These are phyloP conservation scores for Leuciscus waleckii DNA, from an alignment of 2,797 vertebrate genomes.

Conservation along the genomic window DNA sequence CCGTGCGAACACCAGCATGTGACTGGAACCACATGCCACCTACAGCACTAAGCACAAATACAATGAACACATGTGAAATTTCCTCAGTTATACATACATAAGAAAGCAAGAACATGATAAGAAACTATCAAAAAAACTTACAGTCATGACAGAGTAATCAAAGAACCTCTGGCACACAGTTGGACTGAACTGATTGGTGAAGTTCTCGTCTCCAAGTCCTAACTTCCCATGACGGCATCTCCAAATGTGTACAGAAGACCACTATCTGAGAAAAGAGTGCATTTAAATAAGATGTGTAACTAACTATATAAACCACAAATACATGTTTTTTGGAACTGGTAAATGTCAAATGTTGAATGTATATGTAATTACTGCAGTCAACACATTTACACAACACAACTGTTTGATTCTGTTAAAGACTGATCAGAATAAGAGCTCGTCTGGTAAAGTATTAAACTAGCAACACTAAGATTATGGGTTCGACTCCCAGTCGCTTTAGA, in stretches of 20 bases:
- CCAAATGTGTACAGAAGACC: conserved; percentile 90
- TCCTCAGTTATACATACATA: not conserved
- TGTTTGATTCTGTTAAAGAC: not conserved
- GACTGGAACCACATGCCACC: conserved; percentile 84
- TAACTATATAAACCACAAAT: not conserved
- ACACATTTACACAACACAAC: not conserved
- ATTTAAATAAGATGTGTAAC: not conserved
- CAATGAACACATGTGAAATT: not conserved
- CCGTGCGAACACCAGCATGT: conserved; percentile 83
- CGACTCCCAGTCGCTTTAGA: not conserved
- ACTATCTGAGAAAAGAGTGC: conserved; percentile 73
- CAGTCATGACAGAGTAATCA: conserved; percentile 79
- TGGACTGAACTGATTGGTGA: conserved; percentile 88
- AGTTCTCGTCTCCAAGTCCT: conserved; percentile 87
- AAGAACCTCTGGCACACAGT: conserved; percentile 84
- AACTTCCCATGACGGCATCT: conserved; percentile 88
- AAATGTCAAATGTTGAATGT: not conserved
- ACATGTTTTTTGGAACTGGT: not conserved
- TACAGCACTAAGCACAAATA: conserved; percentile 54
- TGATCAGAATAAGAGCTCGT: not conserved
- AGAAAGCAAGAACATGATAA: not conserved
- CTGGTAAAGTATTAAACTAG: not conserved
- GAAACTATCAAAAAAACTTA: conserved; percentile 68
- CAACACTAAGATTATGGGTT: not conserved
- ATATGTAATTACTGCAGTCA: not conserved